A percentile compares a stretch with the other conserved stretches of the same genome.
Evolutionary conservation across 2,113 vertebrate genomes (phyloP).

Genomic region (Poecilia latipinna): DNA sequence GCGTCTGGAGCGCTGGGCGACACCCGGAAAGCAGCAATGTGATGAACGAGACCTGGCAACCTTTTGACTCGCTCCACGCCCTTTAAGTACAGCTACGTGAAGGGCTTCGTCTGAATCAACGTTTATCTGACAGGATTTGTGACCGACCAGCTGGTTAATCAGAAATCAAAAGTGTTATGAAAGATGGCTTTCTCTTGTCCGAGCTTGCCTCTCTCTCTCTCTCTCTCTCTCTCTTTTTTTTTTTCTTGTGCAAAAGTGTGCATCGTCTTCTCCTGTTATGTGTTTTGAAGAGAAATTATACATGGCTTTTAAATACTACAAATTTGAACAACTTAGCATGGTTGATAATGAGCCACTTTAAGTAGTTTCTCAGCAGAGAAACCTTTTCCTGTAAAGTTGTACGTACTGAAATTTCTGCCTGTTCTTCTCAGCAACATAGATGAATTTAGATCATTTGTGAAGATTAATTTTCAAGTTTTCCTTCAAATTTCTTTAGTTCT

Average conservation of each 20-base stretch:
- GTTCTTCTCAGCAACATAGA: too few species aligned
- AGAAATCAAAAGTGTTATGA: constrained; percentile 47
- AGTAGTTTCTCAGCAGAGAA: too few species aligned
- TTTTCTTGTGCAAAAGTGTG: too few species aligned
- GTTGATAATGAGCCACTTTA: not conserved
- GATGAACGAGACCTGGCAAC: constrained; percentile 21
- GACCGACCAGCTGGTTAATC: constrained; percentile 64
- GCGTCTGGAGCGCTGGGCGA: constrained; percentile 33
- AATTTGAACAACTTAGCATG: not conserved
- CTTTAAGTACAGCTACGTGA: constrained; percentile 26
- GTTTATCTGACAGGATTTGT: constrained; percentile 52
- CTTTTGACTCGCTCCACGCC: constrained; percentile 38
- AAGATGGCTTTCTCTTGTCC: constrained; percentile 8
- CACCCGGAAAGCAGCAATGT: constrained; percentile 22
- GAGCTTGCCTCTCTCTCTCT: not conserved
- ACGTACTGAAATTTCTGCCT: too few species aligned
- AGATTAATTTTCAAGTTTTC: too few species aligned
- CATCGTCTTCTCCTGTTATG: constrained; percentile 2
- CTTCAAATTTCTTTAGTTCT: too few species aligned
- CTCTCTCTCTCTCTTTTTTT: too few species aligned
- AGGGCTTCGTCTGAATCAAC: constrained; percentile 44
- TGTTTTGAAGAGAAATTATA: not conserved
- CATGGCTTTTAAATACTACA: not conserved
- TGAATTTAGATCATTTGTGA: too few species aligned
- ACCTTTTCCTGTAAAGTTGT: too few species aligned